Evolutionary conservation across 2,113 vertebrate species (phyloP).

Genomic region (Sterna hirundo): DNA sequence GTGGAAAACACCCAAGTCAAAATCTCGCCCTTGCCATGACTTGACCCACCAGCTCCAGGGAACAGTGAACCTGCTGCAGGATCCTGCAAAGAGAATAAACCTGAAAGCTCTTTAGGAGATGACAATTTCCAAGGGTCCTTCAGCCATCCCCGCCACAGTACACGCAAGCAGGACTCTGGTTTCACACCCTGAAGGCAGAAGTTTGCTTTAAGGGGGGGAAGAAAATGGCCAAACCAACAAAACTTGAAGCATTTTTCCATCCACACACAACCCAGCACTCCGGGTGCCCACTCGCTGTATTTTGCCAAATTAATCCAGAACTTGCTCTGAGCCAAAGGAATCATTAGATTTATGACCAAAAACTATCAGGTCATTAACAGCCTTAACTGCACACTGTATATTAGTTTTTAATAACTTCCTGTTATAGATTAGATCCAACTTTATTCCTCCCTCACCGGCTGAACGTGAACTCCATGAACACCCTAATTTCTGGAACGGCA

Average conservation of each 20-base stretch:
- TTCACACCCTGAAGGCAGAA: neutral
- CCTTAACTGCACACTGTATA: neutral
- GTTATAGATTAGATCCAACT: neutral
- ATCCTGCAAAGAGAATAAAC: neutral
- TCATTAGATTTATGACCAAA: neutral
- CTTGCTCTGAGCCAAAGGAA: neutral
- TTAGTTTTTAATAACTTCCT: neutral
- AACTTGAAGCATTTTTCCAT: neutral
- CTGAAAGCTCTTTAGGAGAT: neutral
- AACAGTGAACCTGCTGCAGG: neutral
- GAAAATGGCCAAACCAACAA: neutral
- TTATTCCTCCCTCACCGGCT: neutral
- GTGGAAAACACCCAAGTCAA: neutral
- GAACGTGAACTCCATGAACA: neutral
- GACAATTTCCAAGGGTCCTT: neutral
- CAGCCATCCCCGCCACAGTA: neutral
- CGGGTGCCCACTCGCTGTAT: neutral
- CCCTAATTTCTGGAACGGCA: neutral
- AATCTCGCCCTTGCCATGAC: neutral
- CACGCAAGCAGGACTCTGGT: fast-evolving
- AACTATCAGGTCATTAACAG: neutral
- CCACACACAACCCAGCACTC: neutral
- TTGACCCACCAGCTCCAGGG: neutral
- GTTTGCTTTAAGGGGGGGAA: neutral
- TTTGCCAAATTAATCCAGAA: neutral